Conservation (phyloP, 2,888 invertebrate species). For the Nycteola revayana region DNA sequence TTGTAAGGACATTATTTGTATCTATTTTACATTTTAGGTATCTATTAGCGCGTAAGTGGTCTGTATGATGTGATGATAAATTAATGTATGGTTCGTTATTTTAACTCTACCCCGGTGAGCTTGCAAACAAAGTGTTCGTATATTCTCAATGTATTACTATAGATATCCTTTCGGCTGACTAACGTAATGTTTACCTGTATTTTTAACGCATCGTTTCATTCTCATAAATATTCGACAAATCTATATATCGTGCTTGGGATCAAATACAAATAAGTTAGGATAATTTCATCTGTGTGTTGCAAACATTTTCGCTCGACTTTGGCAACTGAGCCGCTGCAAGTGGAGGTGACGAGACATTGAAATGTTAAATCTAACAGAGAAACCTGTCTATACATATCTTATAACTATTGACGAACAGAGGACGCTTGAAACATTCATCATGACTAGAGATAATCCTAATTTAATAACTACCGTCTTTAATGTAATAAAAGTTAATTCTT, state of each 20-base stretch:
- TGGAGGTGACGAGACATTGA: too few species aligned
- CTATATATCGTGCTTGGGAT: constrained; percentile 79
- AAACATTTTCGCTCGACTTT: too few species aligned
- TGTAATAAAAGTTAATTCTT: too few species aligned
- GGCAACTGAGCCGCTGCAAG: too few species aligned
- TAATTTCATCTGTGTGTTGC: constrained; percentile 32
- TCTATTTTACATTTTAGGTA: constrained; percentile 78
- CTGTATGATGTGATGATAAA: constrained; percentile 47
- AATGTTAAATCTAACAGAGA: too few species aligned
- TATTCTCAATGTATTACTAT: constrained; percentile 35
- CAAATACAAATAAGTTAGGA: constrained; percentile 74
- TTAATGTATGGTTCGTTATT: not conserved
- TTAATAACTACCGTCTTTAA: too few species aligned
- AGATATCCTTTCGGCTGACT: constrained; percentile 37
- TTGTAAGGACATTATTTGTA: constrained; percentile 80
- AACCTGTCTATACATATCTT: too few species aligned
- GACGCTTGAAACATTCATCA: too few species aligned
- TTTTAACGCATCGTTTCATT: constrained; percentile 33
- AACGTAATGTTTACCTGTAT: constrained; percentile 33
- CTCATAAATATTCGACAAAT: constrained; percentile 41
- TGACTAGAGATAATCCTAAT: too few species aligned
- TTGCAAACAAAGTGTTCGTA: constrained; percentile 47
- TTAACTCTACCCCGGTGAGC: constrained; percentile 42
- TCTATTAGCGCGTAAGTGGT: constrained; percentile 76
- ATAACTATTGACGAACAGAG: too few species aligned